These are phyloP conservation scores for Danaus plexippus DNA, from an alignment of 1,140 invertebrate species.

Conservation along the genomic window DNA sequence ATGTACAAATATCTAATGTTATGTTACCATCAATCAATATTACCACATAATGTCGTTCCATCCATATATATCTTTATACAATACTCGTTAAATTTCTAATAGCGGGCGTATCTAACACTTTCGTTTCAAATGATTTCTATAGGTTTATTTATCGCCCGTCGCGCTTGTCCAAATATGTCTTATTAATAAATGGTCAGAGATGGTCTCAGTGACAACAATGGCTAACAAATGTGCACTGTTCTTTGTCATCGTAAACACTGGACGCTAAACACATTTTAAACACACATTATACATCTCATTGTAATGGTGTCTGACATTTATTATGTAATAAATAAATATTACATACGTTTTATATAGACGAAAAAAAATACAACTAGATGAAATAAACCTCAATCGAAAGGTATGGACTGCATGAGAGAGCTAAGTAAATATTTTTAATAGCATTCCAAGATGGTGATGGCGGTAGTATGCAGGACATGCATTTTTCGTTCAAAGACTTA, in stretches of 20 bases:
- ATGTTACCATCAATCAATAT: conserved; percentile 12
- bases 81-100: conserved; percentile 25
- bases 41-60: conserved; percentile 4
- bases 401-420: no score
- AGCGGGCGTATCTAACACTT: conserved; percentile 27
- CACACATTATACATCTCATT: no score
- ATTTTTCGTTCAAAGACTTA: conserved; percentile 11
- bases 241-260: conserved; percentile 20
- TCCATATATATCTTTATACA: conserved; percentile 19
- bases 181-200: conserved; percentile 54
- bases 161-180: conserved; percentile 56
- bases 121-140: conserved; percentile 30
- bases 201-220: conserved; percentile 34
- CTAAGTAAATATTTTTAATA: no score
- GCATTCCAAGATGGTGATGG: no score
- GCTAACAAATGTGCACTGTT: conserved; percentile 45
- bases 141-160: conserved; percentile 51
- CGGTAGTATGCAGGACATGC: conserved; percentile 6
- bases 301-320: no score
- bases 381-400: no score
- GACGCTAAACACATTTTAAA: no score
- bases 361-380: no score
- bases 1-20: conserved; percentile 4
- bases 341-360: no score
- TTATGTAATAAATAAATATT: no score